A percentile compares a stretch with the other conserved stretches of the same genome.
phyloP scores from a whole-genome alignment of 2,797 vertebrate genomes.

The Hafferia zeledoni region DNA sequence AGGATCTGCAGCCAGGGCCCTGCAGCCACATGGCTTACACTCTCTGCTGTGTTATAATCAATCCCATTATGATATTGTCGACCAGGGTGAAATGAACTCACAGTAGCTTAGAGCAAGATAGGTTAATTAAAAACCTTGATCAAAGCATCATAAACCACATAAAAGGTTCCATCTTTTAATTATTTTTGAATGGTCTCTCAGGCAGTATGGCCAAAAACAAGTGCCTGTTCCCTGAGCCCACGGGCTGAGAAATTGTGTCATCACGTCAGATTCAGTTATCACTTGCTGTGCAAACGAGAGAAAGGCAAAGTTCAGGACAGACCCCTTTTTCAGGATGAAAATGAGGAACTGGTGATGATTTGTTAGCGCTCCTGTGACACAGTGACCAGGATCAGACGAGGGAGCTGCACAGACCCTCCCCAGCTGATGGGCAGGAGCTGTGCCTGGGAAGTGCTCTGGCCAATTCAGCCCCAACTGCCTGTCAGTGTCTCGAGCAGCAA shows the following conservation, averaged over 20 bases:
- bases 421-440: fast-evolving
- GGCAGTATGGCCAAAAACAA: not conserved
- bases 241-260: not conserved
- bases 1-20: fast-evolving
- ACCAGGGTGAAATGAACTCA: slow-evolving; percentile 39
- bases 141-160: slow-evolving; percentile 52
- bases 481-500: fast-evolving
- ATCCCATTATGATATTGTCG: not conserved
- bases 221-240: not conserved
- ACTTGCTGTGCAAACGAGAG: not conserved
- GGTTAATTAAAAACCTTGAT: slow-evolving; percentile 74
- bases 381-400: fast-evolving
- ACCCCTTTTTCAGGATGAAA: not conserved
- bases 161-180: slow-evolving; percentile 66
- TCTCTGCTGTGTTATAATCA: not conserved
- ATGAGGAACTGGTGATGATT: not conserved
- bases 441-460: not conserved
- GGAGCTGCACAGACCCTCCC: not conserved
- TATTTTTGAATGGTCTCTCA: slow-evolving; percentile 53
- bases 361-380: fast-evolving
- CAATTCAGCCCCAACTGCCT: not conserved
- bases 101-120: slow-evolving; percentile 58
- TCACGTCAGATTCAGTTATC: not conserved
- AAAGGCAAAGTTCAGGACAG: not conserved
- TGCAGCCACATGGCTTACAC: fast-evolving